phyloP scores from a whole-genome alignment of 1,140 invertebrate genomes.

The Coelopa frigida region DNA sequence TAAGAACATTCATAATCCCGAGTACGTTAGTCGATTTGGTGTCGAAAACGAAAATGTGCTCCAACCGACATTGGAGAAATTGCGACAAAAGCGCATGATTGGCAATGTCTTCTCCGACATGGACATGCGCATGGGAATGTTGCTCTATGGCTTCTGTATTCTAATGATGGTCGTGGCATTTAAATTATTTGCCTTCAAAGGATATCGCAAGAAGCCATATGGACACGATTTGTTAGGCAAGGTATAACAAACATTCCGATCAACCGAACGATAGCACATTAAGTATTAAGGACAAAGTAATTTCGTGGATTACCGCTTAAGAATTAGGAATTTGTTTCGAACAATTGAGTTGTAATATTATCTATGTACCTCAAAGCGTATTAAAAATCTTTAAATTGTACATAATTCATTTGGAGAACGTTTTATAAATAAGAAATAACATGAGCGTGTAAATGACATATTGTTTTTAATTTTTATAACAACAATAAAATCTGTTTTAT shows the following conservation, averaged over 20 bases:
- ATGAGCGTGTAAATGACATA: too few species aligned
- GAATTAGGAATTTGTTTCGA: neutral
- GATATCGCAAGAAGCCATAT: conserved; percentile 62
- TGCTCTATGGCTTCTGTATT: conserved; percentile 63
- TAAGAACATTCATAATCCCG: conserved; percentile 60
- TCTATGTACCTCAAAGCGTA: too few species aligned
- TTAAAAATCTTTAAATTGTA: too few species aligned
- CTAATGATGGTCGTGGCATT: conserved; percentile 65
- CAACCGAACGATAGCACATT: neutral
- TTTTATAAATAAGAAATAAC: too few species aligned
- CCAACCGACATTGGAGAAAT: conserved; percentile 26
- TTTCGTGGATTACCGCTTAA: neutral
- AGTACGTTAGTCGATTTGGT: conserved; percentile 49
- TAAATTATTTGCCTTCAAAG: conserved; percentile 65
- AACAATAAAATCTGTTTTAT: too few species aligned
- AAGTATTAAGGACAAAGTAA: neutral
- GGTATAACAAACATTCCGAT: conserved; percentile 45
- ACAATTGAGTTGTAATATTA: too few species aligned
- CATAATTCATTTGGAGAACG: too few species aligned
- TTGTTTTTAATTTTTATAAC: too few species aligned
- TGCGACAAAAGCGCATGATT: conserved; percentile 40
- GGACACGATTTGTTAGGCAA: conserved; percentile 57
- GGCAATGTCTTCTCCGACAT: conserved; percentile 55
- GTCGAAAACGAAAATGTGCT: conserved; percentile 26
- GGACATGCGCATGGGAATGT: conserved; percentile 68